Base-by-base conservation (phyloP, 2,888 invertebrate genomes). In the Ditula angustiorana region DNA sequence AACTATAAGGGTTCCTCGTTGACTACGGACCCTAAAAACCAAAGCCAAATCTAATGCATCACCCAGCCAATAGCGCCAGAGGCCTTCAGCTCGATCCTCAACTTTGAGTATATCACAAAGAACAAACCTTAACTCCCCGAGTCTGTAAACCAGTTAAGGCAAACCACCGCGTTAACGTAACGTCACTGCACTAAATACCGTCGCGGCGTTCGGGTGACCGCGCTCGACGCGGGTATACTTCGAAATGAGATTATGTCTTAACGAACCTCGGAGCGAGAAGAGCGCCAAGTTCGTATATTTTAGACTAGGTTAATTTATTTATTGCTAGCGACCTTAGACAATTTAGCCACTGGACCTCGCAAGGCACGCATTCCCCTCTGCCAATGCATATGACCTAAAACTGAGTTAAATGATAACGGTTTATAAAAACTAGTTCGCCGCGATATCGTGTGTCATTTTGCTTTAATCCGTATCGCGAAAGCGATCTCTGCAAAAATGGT, bases 141-240 rank as follows among this genome's bases (percentile, higher is more conserved):
- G 19, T 30, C 19, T 10, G 1, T 10, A 2, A 28, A 16, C 28
- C 0, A 13, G 24, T 30, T 50, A 3, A 50, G 10, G 11, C 10
- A 50, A 50, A 30, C 50, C 30, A 19, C 50, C 13, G 24, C 47
- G 26, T 28, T 13, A 50, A 30, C 49, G 26, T 28, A 28, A 13
- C 0, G 7, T 3, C 24, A 47, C 24, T 7, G 7, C n/a, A 47
- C 24, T 47, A 28, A 16, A 33, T 8, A 33, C 33, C 7, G 33
- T 21, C 33, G 8, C 11, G 16, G 23, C 7, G 13, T 10, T 19
- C 33, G 4, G 0, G 1, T 13, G 35, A 53, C 53, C 53, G 35
- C 53, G 35, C 53, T 13, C 53, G 53, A 53, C 53, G 21, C 53
- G 13, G 0, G 0, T 23, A n/a, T 4, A 13, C 7, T 35, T 13